Percentiles rank a stretch among this genome's conserved stretches.
Evolutionary conservation across 1,140 invertebrate genomes (phyloP).

Genomic region (Temnothorax curvispinosus): DNA sequence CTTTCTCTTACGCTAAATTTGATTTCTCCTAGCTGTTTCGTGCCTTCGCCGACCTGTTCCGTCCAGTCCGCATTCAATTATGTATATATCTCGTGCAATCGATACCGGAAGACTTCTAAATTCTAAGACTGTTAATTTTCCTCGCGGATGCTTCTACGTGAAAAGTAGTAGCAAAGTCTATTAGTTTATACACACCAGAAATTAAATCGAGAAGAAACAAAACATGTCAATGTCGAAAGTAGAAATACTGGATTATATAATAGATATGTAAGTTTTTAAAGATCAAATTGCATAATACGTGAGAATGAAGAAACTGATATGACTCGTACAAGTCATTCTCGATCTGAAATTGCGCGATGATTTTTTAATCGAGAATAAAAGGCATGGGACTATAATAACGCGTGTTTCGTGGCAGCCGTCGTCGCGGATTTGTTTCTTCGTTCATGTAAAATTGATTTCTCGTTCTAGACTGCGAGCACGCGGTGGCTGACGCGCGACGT

Average conservation of each 20-base stretch:
- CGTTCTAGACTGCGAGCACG: too few relatives aligned
- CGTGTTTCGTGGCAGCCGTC: background rate
- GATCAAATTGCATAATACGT: background rate
- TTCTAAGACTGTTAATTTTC: background rate
- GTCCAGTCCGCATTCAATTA: background rate
- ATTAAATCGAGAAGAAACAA: background rate
- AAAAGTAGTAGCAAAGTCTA: background rate
- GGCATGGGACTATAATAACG: background rate
- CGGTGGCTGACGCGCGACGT: background rate
- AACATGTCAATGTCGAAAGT: background rate
- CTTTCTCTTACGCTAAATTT: background rate
- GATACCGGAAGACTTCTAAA: background rate
- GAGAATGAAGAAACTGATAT: background rate
- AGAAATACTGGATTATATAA: background rate
- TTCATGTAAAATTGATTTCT: slow-evolving; percentile 39
- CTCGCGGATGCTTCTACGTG: background rate
- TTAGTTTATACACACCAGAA: background rate
- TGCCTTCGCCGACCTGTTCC: background rate
- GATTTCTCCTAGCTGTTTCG: background rate
- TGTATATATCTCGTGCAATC: slow-evolving; percentile 6
- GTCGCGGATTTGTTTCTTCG: background rate
- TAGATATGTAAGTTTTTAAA: background rate
- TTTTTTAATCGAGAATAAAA: slow-evolving; percentile 45
- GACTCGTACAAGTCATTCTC: background rate
- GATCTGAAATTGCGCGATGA: background rate